A percentile compares a stretch with the other conserved stretches of the same genome.
phyloP scores from a whole-genome alignment of 1,140 invertebrate species.

The Phymastichus coffea region DNA sequence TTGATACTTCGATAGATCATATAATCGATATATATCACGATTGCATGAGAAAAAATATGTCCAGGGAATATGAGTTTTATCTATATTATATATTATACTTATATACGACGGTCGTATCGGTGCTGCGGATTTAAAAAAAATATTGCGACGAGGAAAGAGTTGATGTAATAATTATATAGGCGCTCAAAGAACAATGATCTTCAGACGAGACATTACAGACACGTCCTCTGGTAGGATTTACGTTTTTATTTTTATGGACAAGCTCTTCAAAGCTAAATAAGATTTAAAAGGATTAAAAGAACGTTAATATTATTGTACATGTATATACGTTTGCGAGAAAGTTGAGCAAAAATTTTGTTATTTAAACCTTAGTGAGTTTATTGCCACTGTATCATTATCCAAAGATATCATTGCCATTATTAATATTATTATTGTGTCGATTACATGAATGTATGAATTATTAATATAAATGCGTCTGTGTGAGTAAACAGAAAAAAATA shows the following conservation, averaged over 20 bases:
- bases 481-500: not conserved
- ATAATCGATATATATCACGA: not conserved
- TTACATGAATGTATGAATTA: slow-evolving; percentile 21
- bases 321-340: slow-evolving; percentile 5
- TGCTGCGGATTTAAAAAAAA: not conserved
- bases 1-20: slow-evolving; percentile 5
- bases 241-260: slow-evolving; percentile 31
- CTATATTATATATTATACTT: too few relatives aligned
- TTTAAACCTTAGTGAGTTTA: not conserved
- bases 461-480: slow-evolving; percentile 24
- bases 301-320: slow-evolving; percentile 12
- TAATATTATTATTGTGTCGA: slow-evolving; percentile 26
- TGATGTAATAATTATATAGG: not conserved
- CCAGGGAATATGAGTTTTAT: not conserved
- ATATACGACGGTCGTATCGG: slow-evolving; percentile 29
- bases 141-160: not conserved
- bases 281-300: not conserved
- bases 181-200: slow-evolving; percentile 30
- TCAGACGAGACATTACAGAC: not conserved
- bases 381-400: slow-evolving; percentile 9
- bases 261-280: too few relatives aligned
- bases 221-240: slow-evolving; percentile 49
- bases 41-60: not conserved
- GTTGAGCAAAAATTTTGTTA: slow-evolving; percentile 9
- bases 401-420: slow-evolving; percentile 34